A percentile compares a stretch with the other conserved stretches of the same genome.
Evolutionary conservation across 2,113 vertebrate genomes (phyloP).

Genomic region (Verasper variegatus): DNA sequence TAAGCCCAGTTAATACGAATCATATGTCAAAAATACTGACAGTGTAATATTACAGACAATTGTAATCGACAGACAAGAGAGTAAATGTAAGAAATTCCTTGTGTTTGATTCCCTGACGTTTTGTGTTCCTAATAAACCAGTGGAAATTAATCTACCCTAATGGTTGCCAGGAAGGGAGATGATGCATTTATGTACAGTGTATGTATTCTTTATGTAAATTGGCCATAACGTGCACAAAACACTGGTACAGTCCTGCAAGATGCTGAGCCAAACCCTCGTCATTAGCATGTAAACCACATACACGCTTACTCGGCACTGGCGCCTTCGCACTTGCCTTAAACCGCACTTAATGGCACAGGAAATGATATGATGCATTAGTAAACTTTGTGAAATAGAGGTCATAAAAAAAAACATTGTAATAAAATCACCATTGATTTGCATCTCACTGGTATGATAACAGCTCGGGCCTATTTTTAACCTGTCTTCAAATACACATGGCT

Average conservation of each 20-base stretch:
- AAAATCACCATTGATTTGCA: constrained; percentile 59
- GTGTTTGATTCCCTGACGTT: neutral
- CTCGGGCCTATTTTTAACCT: constrained; percentile 26
- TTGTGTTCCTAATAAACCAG: neutral
- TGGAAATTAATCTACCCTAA: neutral
- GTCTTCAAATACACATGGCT: constrained; percentile 4
- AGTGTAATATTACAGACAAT: too few relatives aligned
- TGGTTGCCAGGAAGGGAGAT: neutral
- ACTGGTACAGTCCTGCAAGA: constrained; percentile 4
- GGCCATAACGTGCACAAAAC: neutral
- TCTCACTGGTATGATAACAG: constrained; percentile 29
- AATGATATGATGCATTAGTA: constrained; percentile 63
- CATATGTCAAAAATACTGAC: too few relatives aligned
- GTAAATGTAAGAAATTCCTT: neutral
- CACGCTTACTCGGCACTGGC: constrained; percentile 14
- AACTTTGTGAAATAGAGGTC: constrained; percentile 58
- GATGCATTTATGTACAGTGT: neutral
- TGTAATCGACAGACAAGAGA: neutral
- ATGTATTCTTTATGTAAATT: neutral
- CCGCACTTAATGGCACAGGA: constrained; percentile 39
- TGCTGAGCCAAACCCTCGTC: constrained; percentile 34
- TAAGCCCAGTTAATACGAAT: too few relatives aligned
- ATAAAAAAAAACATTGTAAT: constrained; percentile 50
- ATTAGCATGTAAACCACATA: constrained; percentile 47
- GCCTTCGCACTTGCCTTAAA: constrained; percentile 35